Base-by-base conservation (phyloP, 2,888 invertebrate genomes). In the Portevinia maculata region DNA sequence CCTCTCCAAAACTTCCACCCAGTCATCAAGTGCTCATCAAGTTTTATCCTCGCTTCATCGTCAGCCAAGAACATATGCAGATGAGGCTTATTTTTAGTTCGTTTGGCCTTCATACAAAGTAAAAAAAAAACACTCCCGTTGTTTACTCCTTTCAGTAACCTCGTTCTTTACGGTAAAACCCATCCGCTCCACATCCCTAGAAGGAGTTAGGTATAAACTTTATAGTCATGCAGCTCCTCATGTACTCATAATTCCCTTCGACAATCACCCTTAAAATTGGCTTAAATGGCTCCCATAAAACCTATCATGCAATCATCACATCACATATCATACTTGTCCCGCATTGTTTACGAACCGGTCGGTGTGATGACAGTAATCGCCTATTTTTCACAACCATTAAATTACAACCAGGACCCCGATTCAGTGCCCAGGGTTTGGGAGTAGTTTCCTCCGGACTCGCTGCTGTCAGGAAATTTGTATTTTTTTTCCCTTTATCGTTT, bases 321-420 rank as follows among this genome's bases (percentile, higher is more conserved):
- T 81, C 81, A 64, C 81, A 81, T 48, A 70, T 76, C 81, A 81
- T 76, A 76, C 70, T 64, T 76, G 76, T 70, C 75, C 57, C 52
- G 70, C 62, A 64, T 75, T 64, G 64, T 57, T 59, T 46, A 60
- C 60, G 64, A 46, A 71, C 64, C 81, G 53, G 64, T 76, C 81
- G 53, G 64, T 76, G 71, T 65, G 83, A 76, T 83, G 83, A 78
- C 83, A 83, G 83, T 73, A 83, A 83, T 83, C 83, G 83, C 78
- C 83, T 73, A 83, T 83, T 83, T 83, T 78, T 81, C 81, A 81
- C 81, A 71, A 60, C 59, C 76, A 81, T 81, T 76, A 81, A 81
- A 81, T 81, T 81, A 76, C 76, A 39, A 44, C 19, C 55, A 9
- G 39, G 15, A 7, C 4, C 28, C 79, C 48, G 55, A 37, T 53